Evolutionary conservation across 2,113 vertebrate species (phyloP).

Genomic region (Etheostoma spectabile): DNA sequence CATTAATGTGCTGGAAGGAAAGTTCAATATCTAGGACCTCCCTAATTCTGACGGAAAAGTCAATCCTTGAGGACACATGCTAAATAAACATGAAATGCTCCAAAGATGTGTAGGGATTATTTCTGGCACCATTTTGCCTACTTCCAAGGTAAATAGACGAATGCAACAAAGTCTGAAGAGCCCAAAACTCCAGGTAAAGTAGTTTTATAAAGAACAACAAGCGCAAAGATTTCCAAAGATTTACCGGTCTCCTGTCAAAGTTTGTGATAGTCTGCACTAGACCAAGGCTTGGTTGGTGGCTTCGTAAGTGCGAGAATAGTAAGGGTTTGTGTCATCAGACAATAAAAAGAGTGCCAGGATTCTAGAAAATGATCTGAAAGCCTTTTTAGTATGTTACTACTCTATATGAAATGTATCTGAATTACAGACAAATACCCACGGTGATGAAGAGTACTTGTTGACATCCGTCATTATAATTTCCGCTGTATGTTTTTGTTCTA

Average conservation of each 20-base stretch:
- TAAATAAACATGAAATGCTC: conserved; percentile 14
- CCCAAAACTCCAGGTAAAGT: not conserved
- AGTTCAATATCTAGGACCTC: conserved; percentile 1
- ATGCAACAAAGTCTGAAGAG: not conserved
- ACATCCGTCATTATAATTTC: not conserved
- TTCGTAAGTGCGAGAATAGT: not conserved
- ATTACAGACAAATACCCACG: not conserved
- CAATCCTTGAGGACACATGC: not conserved
- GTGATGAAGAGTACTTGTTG: not conserved
- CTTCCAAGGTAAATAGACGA: not conserved
- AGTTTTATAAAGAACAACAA: not conserved
- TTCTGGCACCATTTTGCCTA: not conserved
- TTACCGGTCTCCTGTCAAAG: no score
- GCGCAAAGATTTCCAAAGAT: no score
- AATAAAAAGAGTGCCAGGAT: not conserved
- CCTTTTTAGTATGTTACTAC: not conserved
- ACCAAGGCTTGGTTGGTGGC: not conserved
- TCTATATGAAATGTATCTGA: not conserved
- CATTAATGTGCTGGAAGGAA: conserved; percentile 8
- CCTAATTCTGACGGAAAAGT: not conserved
- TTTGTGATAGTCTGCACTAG: not conserved
- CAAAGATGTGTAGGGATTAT: not conserved
- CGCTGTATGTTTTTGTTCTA: conserved; percentile 68
- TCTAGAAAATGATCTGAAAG: conserved; percentile 7
- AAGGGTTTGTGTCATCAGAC: not conserved